These are phyloP conservation scores for Ploceus nigricollis DNA, from an alignment of 2,113 vertebrate species.

Conservation along the genomic window DNA sequence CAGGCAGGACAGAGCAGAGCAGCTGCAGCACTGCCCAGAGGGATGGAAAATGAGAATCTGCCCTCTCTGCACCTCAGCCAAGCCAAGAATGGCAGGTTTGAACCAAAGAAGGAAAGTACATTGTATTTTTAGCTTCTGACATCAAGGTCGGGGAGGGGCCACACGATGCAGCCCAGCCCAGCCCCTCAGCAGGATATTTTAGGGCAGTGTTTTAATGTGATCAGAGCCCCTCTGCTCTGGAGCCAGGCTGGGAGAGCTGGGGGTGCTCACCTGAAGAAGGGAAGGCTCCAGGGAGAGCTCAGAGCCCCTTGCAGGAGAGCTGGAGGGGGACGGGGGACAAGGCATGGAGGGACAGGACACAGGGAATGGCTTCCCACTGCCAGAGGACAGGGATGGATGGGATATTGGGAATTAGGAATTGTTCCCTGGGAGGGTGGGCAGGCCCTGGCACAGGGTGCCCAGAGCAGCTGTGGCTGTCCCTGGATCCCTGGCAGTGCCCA, in stretches of 20 bases:
- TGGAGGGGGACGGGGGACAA: background rate
- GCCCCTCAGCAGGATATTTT: background rate
- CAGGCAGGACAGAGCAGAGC: background rate
- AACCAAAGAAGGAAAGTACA: background rate
- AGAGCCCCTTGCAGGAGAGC: background rate
- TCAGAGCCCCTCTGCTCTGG: background rate
- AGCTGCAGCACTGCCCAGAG: background rate
- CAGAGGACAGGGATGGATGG: fast-evolving
- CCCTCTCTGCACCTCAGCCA: background rate
- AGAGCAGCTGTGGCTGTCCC: background rate
- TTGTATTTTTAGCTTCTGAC: background rate
- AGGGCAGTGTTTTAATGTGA: background rate
- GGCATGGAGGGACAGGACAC: background rate
- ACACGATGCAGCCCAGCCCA: background rate
- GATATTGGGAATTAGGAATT: background rate
- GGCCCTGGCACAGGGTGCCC: background rate
- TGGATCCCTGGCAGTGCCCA: background rate
- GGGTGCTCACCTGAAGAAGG: fast-evolving
- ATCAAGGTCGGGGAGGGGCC: no score
- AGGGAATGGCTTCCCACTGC: background rate
- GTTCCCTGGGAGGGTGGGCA: fast-evolving
- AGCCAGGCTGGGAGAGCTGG: background rate
- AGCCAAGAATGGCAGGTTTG: background rate
- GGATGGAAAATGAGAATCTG: background rate
- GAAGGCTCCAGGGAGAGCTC: fast-evolving